Evolutionary conservation across 2,888 invertebrate genomes (phyloP), one percentile per base, ranked within the genome.

Genomic region (Hipparchia semele): DNA sequence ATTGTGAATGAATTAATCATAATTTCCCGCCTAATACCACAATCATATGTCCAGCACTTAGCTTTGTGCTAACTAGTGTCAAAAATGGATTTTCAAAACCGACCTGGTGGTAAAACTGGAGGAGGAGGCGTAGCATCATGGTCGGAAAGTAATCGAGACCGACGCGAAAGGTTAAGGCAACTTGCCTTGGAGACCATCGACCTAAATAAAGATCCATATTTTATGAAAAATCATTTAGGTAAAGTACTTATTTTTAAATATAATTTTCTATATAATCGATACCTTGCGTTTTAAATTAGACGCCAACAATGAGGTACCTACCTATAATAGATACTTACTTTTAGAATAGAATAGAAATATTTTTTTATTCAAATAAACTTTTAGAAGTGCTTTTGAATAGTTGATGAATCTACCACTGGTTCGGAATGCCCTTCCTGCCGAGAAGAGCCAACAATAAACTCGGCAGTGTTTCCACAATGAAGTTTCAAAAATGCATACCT

Each of bases 211-310:
- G 99, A 99, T 95, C 99, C 99, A 0, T 99, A 99, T 96, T 99
- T 99, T 95, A 99, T 99, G 99, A 99, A 99, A 96, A 99, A 99
- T 94, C 99, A 99, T 94, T 95, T 99, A 80, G 99, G 97, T 95
- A 89, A 23, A 23, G 23, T 23, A 53, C 39, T 23, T 39, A 51
- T 13, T 13, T 6, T 49, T 6, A 49, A 49, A 49, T 7, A 49
- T 8, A 6, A 49, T 7, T 49, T 23, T 54, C 1, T 6, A 54
- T 54, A n/a, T n/a, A 54, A 6, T 54, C n/a, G 49, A 39, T 39
- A 39, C 39, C 39, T 4, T 39, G 4, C 39, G 39, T 39, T 39
- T 39, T 4, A 39, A 39, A 39, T 39, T 39, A 4, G 4, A 39
- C 4, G 4, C 39, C 39, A 2, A 2, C 39, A 4, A 39, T 39